phyloP scores from a whole-genome alignment of 1,140 invertebrate genomes.

The Theocolax elegans region DNA sequence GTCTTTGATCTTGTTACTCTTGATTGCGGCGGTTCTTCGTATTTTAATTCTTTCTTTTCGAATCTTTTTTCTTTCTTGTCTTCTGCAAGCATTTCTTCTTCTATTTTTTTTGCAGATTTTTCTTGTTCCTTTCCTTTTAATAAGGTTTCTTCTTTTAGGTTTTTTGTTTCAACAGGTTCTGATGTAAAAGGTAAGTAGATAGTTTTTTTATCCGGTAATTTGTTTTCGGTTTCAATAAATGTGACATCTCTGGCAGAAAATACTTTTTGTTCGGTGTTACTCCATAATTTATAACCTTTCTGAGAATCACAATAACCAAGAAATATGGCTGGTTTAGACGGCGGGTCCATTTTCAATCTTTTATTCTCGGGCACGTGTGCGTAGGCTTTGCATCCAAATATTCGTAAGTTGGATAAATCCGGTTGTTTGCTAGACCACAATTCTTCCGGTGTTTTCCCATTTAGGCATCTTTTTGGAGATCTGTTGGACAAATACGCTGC shows the following conservation, averaged over 20 bases:
- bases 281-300: neutral
- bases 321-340: neutral
- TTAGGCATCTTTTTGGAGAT: slow-evolving; percentile 15
- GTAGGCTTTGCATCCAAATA: neutral
- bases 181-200: neutral
- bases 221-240: neutral
- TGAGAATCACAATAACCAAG: neutral
- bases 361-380: neutral
- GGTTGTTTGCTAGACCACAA: slow-evolving; percentile 48
- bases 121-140: too few species aligned
- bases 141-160: too few species aligned
- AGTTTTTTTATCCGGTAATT: neutral
- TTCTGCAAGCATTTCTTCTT: neutral
- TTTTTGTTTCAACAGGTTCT: too few species aligned
- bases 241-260: neutral
- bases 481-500: neutral
- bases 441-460: slow-evolving; percentile 53
- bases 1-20: neutral
- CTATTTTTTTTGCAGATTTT: too few species aligned
- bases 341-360: neutral
- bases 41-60: neutral
- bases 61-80: neutral
- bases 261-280: neutral
- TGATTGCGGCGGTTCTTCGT: neutral
- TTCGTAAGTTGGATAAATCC: neutral